Evolutionary conservation across 1,140 invertebrate genomes (phyloP).

Genomic region (Dendroctonus valens): DNA sequence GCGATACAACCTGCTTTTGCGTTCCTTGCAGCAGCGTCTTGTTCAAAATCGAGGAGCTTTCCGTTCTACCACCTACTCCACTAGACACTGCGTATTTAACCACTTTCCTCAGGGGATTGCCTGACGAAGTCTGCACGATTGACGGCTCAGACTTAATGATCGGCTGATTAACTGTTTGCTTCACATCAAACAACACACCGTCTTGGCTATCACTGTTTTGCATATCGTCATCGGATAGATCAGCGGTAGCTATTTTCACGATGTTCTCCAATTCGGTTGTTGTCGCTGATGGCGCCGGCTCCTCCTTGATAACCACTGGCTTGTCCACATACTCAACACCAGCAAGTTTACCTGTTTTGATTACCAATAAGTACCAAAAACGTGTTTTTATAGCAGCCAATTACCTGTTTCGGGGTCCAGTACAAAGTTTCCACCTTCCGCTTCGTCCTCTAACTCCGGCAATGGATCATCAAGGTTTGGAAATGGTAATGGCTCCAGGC

Average conservation of each 20-base stretch:
- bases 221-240: constrained; percentile 45
- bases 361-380: background rate
- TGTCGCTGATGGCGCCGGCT: constrained; percentile 37
- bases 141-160: no score
- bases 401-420: constrained; percentile 65
- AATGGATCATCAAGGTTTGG: constrained; percentile 56
- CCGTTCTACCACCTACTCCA: no score
- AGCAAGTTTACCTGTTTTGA: constrained; percentile 54
- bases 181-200: no score
- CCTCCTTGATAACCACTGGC: constrained; percentile 49
- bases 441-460: constrained; percentile 64
- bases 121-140: no score
- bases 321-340: constrained; percentile 57
- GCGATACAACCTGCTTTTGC: background rate
- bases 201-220: constrained; percentile 25
- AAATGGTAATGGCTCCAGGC: constrained; percentile 50
- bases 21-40: constrained; percentile 33
- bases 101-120: constrained; percentile 1
- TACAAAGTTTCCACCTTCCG: constrained; percentile 62
- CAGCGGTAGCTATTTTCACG: constrained; percentile 47
- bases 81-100: constrained; percentile 17
- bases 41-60: constrained; percentile 41
- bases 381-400: no score
- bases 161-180: no score
- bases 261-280: constrained; percentile 43